Evolutionary conservation across 2,797 vertebrate genomes (phyloP), one percentile per base, ranked within the genome.

Genomic region (Echiichthys vipera): DNA sequence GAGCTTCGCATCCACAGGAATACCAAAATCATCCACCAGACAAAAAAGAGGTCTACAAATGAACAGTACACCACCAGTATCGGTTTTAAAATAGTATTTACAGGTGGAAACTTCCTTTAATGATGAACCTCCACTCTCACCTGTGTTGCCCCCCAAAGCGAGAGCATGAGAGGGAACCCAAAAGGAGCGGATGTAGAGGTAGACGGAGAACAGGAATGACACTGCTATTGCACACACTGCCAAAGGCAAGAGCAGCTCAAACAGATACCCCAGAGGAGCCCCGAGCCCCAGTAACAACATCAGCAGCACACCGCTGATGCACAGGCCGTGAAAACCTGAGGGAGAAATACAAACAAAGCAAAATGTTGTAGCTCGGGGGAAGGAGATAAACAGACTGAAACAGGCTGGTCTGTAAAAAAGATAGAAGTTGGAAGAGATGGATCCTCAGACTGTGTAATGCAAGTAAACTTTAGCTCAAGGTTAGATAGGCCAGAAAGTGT

Each of bases 141-240:
- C 97, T 91, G 97, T 96, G 92, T 95, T 96, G 25, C 97, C 97
- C 4, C 96, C 95, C 8, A 93, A 87, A 14, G 97, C 95, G 58
- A 97, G 92, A 2, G 92, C 95, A 0, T 93, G 88, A 65, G 91
- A 62, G 5, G 95, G 94, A 51, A 93, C 95, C 61, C 89, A 83
- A 57, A 96, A 94, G 14, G 96, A 95, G 70, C 94, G 94, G 47
- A 94, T 32, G 69, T 96, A 97, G 56, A 98, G 96, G 72, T 95
- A 93, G 85, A 95, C 5, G 54, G 96, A 96, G 72, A 97, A 87
- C 56, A 94, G 56, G 74, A 96, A 95, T 5, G 95, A 94, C 25
- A 85, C 53, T 2, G 90, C 83, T 17, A 91, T 91, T 7, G 95
- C 91, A 2, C 92, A 92, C 12, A 87, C 90, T 0, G 96, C 96